These are phyloP conservation scores for Cyprinodon tularosa DNA, from an alignment of 2,113 vertebrate genomes.

Conservation along the genomic window DNA sequence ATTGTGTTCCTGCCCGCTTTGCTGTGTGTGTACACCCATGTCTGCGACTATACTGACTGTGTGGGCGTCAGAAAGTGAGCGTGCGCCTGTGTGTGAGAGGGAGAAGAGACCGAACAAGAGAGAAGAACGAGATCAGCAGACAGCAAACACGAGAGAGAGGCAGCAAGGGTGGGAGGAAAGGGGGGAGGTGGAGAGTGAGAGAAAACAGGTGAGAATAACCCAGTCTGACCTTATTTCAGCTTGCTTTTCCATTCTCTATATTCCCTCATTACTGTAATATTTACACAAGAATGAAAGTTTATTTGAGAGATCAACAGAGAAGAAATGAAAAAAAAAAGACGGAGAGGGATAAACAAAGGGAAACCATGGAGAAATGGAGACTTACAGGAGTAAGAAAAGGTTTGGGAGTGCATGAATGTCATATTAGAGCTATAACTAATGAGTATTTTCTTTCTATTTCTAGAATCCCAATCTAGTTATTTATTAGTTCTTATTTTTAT, in stretches of 20 bases:
- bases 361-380: conserved; percentile 12
- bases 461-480: conserved; percentile 4
- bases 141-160: conserved; percentile 47
- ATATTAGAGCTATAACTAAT: conserved; percentile 15
- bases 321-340: conserved; percentile 43
- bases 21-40: conserved; percentile 9
- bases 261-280: conserved; percentile 68
- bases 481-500: conserved; percentile 16
- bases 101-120: conserved; percentile 52
- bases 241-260: conserved; percentile 58
- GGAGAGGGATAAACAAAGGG: conserved; percentile 25
- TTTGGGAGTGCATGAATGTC: conserved; percentile 14
- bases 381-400: conserved; percentile 7
- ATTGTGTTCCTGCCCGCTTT: conserved; percentile 22
- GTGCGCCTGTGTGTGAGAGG: conserved; percentile 33
- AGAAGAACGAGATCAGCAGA: conserved; percentile 65
- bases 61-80: conserved; percentile 35
- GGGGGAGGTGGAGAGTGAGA: conserved; percentile 7
- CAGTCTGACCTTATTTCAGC: conserved; percentile 67
- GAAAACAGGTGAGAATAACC: conserved; percentile 68
- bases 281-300: conserved; percentile 72
- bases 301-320: conserved; percentile 57
- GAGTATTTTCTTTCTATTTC: conserved; percentile 38
- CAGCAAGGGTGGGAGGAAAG: conserved; percentile 16
- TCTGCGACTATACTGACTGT: conserved; percentile 16